phyloP scores from a whole-genome alignment of 1,140 invertebrate genomes.

The Macrobrachium nipponense region DNA sequence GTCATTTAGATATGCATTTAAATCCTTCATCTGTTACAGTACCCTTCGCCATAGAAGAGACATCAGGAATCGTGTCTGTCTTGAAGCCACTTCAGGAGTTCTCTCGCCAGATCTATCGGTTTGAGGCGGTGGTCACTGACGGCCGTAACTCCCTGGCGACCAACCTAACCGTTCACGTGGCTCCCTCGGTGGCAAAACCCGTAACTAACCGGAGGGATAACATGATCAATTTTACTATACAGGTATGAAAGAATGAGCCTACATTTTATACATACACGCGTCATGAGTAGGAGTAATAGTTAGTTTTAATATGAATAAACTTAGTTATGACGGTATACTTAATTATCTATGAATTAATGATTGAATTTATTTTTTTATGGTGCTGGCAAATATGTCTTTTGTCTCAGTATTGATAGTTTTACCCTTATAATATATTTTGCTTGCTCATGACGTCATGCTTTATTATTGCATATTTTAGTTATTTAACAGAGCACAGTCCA shows the following conservation, averaged over 20 bases:
- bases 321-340: not conserved
- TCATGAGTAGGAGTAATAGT: no score
- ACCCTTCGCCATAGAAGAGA: conserved; percentile 89
- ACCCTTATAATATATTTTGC: no score
- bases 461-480: no score
- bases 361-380: no score
- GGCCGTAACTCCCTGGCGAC: conserved; percentile 74
- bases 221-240: conserved; percentile 48
- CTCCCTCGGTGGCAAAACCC: conserved; percentile 70
- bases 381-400: no score
- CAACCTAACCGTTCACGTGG: conserved; percentile 85
- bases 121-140: conserved; percentile 83
- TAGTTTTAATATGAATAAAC: not conserved
- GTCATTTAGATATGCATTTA: not conserved
- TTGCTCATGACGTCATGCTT: no score
- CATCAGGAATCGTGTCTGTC: conserved; percentile 88
- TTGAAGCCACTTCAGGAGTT: conserved; percentile 81
- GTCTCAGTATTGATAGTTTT: no score
- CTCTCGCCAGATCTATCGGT: conserved; percentile 78
- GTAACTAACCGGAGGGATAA: conserved; percentile 38
- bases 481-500: no score
- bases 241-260: conserved; percentile 31
- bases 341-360: no score
- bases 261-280: not conserved
- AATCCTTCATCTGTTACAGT: conserved; percentile 73